Base-by-base conservation (phyloP, 2,113 vertebrate genomes). In the Hypanus sabinus region DNA sequence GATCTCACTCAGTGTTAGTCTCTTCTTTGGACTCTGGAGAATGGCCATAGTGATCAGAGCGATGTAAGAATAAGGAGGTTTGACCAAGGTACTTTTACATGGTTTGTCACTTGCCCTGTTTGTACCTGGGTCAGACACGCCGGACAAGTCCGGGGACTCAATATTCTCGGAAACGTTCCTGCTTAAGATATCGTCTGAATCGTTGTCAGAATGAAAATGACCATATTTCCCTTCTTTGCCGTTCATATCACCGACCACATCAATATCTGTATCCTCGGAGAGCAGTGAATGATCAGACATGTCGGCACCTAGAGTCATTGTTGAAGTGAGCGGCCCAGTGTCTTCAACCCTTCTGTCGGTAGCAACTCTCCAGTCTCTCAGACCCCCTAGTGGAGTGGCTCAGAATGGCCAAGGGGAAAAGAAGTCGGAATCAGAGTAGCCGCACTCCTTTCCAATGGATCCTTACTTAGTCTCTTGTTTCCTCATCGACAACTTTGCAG, bases 1-100 rank as follows among this genome's bases (percentile, higher is more conserved):
- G 97, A 99, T 99, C 96, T 98, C 98, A 87, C 98, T 99, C 81
- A 99, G 97, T 33, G 98, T 99, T 92, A 99, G 97, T 0, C 98
- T 96, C 94, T 99, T 99, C 96, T 99, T 98, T 94, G 98, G 98
- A 96, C 98, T 99, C 97, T 99, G 98, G 95, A 99, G 97, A 95
- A 99, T 98, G 94, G 98, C 97, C 98, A 99, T 99, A 94, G 98
- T 99, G 96, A 99, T 99, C 94, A 99, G 97, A 33, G 98, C 98
- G 94, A 99, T 99, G 96, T 99, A 99, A 0, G 98, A 99, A 95
- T 99, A 99, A 0, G 98, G 98, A 0, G 98, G 97, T 96, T 95
- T 97, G 94, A 96, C 98, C 83, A 99, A 96, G 0, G 98, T 97
- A 16, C 97, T 98, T 94, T 98, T 98, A 27, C 97, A 96, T 33